Evolutionary conservation across 2,797 vertebrate species (phyloP), one percentile per base, ranked within the genome.

Genomic region (Amblyopsis hoosieri): DNA sequence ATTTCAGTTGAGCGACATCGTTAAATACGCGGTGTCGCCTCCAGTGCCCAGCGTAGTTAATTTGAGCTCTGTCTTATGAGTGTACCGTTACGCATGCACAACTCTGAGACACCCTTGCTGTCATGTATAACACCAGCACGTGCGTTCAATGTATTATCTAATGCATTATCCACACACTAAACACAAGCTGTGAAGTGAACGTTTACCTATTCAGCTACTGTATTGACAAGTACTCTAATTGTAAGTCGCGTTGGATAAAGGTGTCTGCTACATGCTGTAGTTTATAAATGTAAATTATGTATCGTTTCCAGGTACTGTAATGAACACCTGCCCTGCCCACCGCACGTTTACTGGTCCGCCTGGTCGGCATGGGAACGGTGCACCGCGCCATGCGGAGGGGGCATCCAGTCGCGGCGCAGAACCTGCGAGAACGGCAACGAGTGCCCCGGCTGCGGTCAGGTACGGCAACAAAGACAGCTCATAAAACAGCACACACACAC

Each of bases 281-380:
- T 29, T 29, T 29, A 29, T 29, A 29, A 4, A 29, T 29, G 23
- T 29, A 29, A 29, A 29, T 29, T 1, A 29, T 29, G 23, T 29
- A 29, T 3, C 5, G 48, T 71, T 72, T 76, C 1, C 84, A 99
- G 97, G 83, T 99, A 98, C 87, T 99, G 97, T 85, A 99, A 99
- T 9, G 97, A 99, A 77, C 95, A 98, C 71, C 88, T 98, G 78
- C 90, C 96, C 68, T 99, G 97, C 78, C 96, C 96, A 0, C 95
- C 96, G 0, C 96, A 98, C 0, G 71, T 97, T 66, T 98, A 98
- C 85, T 99, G 97, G 97, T 97, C 96, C 0, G 93, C 95, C 66
- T 99, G 97, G 97, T 96, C 96, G 10, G 91, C 94, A 0, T 99
- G 97, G 97, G 97, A 98, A 68, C 94, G 95, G 51, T 99, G 97